Evolutionary conservation across 2,888 invertebrate genomes (phyloP), one percentile per base, ranked within the genome.

Genomic region (Phlogophora meticulosa): DNA sequence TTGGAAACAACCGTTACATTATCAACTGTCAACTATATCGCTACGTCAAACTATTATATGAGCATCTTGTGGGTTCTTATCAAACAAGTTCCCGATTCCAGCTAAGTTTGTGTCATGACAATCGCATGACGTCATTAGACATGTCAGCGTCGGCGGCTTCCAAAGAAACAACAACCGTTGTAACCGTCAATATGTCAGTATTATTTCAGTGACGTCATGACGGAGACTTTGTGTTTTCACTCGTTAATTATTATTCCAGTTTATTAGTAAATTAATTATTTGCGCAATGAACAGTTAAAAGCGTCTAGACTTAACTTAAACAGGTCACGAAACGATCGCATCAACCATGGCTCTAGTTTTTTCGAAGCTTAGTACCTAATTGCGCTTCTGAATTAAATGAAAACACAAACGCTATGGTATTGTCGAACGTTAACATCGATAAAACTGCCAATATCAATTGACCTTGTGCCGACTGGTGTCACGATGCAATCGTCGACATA

Each of bases 381-480:
- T 7, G 17, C 34, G 9, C 20, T 74, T 36, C 45, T 24, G 42
- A 22, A 45, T 28, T 34, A 15, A 56, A 28, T 60, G 4, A 34
- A 67, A 49, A 51, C 36, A 60, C 10, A 53, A 58, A 49, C 34
- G 48, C 34, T 0, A 56, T 17, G 46, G 17, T 68, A 34, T 24
- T 42, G 24, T 40, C 5, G 57, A n/a, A 20, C 56, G 24, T 60
- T 56, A 62, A 58, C 42, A 55, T 55, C 48, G 57, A 76, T 70
- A 63, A 76, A 73, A 67, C 67, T 46, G 48, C 36, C 63, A 58
- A 70, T 73, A 73, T 76, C 53, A 42, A 58, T 55, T 70, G 63
- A 76, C 76, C 73, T 73, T 73, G 53, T 49, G n/a, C 40, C 24
- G 51, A 42, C 28, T 34, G 40, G 36, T 36, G 57, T 72, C 51